Evolutionary conservation across 2,797 vertebrate species (phyloP), one percentile per base, ranked within the genome.

Genomic region (Pantherophis vulpinus): DNA sequence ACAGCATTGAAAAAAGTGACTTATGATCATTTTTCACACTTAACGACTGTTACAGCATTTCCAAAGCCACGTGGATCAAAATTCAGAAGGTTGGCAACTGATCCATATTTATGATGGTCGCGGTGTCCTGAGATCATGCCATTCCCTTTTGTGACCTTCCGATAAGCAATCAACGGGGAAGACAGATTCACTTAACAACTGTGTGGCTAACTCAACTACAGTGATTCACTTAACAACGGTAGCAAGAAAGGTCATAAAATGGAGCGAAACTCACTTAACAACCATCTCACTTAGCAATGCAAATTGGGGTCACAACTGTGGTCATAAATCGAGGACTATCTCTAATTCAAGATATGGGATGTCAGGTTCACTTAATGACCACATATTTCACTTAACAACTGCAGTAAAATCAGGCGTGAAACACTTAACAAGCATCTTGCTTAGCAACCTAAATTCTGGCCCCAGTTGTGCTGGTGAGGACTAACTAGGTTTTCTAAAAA

Each of bases 121-220:
- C 29, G 16, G 63, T 2, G 12, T 16, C 29, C 29, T 0, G 5
- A 29, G 12, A 23, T n/a, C 63, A 66, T 0, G 0, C 3, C 5
- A 66, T n/a, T 5, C 29, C 13, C 13, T 2, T 66, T n/a, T 66
- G 29, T 9, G 13, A 66, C 63, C 12, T 70, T 70, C 12, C 5
- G 29, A 70, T 13, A 32, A 70, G 29, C 63, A 32, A 5, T n/a
- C 63, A 32, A n/a, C 1, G 13, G 63, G 29, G 5, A 70, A 70
- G 29, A 29, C 12, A 13, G 63, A 70, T 70, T 70, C 29, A 70
- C 13, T n/a, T n/a, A 66, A n/a, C 5, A 13, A n/a, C 29, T 1
- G 63, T n/a, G 29, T n/a, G n/a, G 29, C 63, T 14, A 14, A n/a
- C 11, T 60, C 23, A 66, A 66, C 12, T n/a, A 9, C 4, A 2